Percentiles rank a stretch among this genome's conserved stretches.
These are phyloP conservation scores for Trematomus loennbergii DNA, from an alignment of 2,113 vertebrate species.

Conservation along the genomic window DNA sequence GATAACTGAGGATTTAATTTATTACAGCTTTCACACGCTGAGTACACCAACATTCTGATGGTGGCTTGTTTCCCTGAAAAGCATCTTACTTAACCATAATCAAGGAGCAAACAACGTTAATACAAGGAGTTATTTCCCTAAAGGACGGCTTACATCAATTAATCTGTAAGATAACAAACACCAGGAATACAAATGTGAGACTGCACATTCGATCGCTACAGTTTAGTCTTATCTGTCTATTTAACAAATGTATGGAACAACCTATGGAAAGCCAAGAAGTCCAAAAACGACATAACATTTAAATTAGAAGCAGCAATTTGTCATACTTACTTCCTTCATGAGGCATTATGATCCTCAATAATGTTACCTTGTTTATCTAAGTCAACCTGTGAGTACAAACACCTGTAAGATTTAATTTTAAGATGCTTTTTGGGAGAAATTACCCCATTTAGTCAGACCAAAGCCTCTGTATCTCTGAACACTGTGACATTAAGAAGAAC, in stretches of 20 bases:
- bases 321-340: not conserved
- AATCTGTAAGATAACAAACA: not conserved
- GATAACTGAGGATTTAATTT: too few relatives aligned
- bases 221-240: not conserved
- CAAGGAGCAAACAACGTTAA: not conserved
- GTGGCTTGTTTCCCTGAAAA: conserved; percentile 19
- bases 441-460: conserved; percentile 8
- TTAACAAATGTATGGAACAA: not conserved
- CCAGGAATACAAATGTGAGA: not conserved
- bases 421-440: conserved; percentile 28
- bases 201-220: not conserved
- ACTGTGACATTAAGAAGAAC: conserved; percentile 27
- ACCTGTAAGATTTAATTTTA: conserved; percentile 9
- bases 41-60: not conserved
- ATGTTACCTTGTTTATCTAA: not conserved
- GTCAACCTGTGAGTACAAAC: not conserved
- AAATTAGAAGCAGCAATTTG: not conserved
- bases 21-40: not conserved
- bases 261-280: not conserved
- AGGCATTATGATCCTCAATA: not conserved
- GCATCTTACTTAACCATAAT: conserved; percentile 28
- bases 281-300: not conserved
- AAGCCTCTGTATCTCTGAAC: conserved; percentile 15
- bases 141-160: too few relatives aligned
- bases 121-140: not conserved